These are phyloP conservation scores for Seison nebaliae DNA, from an alignment of 1,140 invertebrate species.

Conservation along the genomic window DNA sequence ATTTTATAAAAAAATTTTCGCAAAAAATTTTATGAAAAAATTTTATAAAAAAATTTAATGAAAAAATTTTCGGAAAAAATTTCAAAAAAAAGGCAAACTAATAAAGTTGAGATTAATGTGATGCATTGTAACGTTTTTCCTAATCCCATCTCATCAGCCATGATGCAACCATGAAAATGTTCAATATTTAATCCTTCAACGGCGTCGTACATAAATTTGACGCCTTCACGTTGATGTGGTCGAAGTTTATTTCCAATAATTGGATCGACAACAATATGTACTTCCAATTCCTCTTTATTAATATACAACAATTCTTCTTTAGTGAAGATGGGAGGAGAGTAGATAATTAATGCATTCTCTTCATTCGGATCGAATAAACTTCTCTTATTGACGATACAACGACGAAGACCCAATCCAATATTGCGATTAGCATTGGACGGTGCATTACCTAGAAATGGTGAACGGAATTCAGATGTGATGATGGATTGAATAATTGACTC, in stretches of 20 bases:
- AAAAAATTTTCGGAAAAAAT: too few species aligned
- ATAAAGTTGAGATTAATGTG: conserved; percentile 70
- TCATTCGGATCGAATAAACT: conserved; percentile 76
- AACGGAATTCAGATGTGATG: too few species aligned
- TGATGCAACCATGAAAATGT: conserved; percentile 67
- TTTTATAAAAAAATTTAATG: too few species aligned
- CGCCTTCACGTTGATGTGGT: conserved; percentile 93
- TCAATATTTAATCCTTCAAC: conserved; percentile 65
- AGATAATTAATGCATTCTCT: conserved; percentile 69
- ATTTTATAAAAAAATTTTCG: conserved; percentile 1
- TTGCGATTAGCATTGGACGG: too few species aligned
- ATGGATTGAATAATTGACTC: too few species aligned
- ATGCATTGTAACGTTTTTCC: conserved; percentile 97
- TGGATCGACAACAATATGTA: conserved; percentile 81
- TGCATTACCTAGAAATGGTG: too few species aligned
- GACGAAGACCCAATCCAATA: too few species aligned
- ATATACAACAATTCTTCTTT: conserved; percentile 42
- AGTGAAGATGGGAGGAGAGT: conserved; percentile 47
- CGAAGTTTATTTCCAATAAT: conserved; percentile 57
- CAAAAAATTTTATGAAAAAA: too few species aligned
- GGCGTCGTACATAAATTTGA: conserved; percentile 99
- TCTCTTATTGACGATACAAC: too few species aligned
- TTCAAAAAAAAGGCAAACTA: too few species aligned
- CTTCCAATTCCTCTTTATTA: conserved; percentile 33
- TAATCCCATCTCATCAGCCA: conserved; percentile 85